phyloP scores from a whole-genome alignment of 2,797 vertebrate species.

The Masticophis lateralis region DNA sequence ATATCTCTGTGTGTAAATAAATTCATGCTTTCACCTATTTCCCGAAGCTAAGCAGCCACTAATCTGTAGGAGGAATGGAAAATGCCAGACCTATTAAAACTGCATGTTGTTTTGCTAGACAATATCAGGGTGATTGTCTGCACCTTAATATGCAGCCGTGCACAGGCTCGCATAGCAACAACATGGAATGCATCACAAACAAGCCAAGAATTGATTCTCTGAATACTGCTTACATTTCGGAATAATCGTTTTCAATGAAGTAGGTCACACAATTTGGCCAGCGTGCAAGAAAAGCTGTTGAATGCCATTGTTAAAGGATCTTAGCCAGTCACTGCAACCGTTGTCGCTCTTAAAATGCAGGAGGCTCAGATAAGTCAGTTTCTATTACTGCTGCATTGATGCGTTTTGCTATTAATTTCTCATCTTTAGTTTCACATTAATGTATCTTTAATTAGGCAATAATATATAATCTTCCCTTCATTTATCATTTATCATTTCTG shows the following conservation, averaged over 20 bases:
- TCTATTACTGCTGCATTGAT: slow-evolving; percentile 40
- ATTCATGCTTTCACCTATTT: background rate
- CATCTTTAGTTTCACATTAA: slow-evolving; percentile 60
- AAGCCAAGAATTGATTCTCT: background rate
- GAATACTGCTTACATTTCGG: slow-evolving; percentile 5
- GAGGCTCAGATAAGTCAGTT: slow-evolving; percentile 38
- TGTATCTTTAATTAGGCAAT: slow-evolving; percentile 65
- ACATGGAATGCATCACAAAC: background rate
- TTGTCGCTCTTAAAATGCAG: slow-evolving; percentile 29
- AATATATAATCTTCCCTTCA: slow-evolving; percentile 58
- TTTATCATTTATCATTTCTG: slow-evolving; percentile 61
- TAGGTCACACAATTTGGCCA: background rate
- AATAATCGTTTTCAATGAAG: background rate
- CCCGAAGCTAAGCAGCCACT: background rate
- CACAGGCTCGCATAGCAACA: background rate
- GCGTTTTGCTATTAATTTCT: slow-evolving; percentile 62
- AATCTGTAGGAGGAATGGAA: background rate
- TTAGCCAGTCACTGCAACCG: slow-evolving; percentile 15
- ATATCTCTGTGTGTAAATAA: background rate
- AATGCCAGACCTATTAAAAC: background rate
- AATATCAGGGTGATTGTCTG: background rate
- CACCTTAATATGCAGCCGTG: background rate
- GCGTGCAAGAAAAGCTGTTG: background rate
- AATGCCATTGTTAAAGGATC: slow-evolving; percentile 4
- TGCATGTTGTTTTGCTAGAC: background rate